Base-by-base conservation (phyloP, 1,140 invertebrate genomes). In the Procambarus clarkii region DNA sequence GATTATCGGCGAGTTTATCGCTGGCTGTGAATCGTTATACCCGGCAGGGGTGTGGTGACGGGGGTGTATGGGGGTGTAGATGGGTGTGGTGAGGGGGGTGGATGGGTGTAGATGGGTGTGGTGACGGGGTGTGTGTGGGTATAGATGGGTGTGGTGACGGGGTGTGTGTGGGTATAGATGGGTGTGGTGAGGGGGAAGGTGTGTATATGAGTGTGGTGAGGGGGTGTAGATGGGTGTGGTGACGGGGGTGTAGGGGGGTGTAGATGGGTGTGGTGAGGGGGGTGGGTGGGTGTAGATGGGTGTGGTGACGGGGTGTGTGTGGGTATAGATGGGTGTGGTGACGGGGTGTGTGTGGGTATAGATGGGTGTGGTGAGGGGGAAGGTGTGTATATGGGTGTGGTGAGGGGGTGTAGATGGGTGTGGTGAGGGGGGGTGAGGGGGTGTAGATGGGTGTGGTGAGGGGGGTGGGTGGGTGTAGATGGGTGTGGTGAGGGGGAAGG, bases 1-100 rank as follows among this genome's bases (percentile, higher is more conserved):
- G 86, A 88, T 88, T 88, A 88, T 88, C 60, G 86, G 86, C 69
- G 79, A 69, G 58, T 88, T 88, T 88, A 88, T 88, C 86, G 86
- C 86, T 88, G 50, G 77, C 60, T 69, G 58, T 81, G 79, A 81
- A 81, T 81, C 79, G 54, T 81, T 81, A 81, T 54, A 80, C 15
- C 79, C 79, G 54, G 50, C 34, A 45, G 45, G 18, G 45, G 77
- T 46, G 77, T 48, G 45, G 77, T 18, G 45, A 18, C 0, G 18
- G 69, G n/a, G 5, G 8, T 64, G 54, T 4, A 4, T 58, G 54
- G 60, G 60, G 2, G 11, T 64, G 46, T 45, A 11, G 80, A 46
- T n/a, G 80, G 46, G 81, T 54, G 82, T 3, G n/a, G 18, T 21
- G 82, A 54, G 69, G 13, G 60, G 54, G 45, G 46, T 13, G 50